Base-by-base conservation (phyloP, 1,140 invertebrate genomes). In the Mycetomoellerius zeteki region DNA sequence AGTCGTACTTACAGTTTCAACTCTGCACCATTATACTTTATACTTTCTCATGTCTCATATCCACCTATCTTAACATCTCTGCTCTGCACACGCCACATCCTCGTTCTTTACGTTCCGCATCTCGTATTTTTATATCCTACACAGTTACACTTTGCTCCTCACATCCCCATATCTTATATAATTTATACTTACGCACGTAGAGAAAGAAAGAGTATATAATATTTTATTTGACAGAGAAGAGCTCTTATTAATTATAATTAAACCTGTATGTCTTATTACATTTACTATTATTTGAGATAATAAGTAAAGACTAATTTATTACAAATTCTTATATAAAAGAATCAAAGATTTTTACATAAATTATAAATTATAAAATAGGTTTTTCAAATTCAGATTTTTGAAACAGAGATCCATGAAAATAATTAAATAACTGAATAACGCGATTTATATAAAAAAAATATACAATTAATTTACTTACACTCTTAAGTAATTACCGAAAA, bases 11-110 rank as follows among this genome's bases (percentile, higher is more conserved):
- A 24, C 16, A 50, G 6, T 30, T 21, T 43, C 64, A 37, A 16
- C 19, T 54, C 1, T 14, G 5, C 4, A 64, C 19, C 19, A 3
- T 60, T 5, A 24, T 21, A 12, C 33, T 12, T 67, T 1, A 21
- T 67, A 50, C 65, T 69, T 69, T 21, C 43, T 65, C 8, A 64
- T 33, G n/a, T 67, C n/a, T 67, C 65, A 69, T 50, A 69, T 69
- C 37, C 21, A 24, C 65, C 14, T n/a, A 37, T 16, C 37, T 24
- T 6, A 24, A 24, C 65, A 21, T 47, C 21, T 21, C 21, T 5
- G 65, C 21, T 19, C 64, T 8, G 7, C 7, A 69, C n/a, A 43
- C 12, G 33, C n/a, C 65, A 47, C 37, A 24, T 47, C 65, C 14
- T 19, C 14, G 12, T 69, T 47, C 21, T 21, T 47, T n/a, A 69